These are phyloP conservation scores for Lasiurus borealis DNA, from an alignment of 2,113 vertebrate species.

Conservation along the genomic window DNA sequence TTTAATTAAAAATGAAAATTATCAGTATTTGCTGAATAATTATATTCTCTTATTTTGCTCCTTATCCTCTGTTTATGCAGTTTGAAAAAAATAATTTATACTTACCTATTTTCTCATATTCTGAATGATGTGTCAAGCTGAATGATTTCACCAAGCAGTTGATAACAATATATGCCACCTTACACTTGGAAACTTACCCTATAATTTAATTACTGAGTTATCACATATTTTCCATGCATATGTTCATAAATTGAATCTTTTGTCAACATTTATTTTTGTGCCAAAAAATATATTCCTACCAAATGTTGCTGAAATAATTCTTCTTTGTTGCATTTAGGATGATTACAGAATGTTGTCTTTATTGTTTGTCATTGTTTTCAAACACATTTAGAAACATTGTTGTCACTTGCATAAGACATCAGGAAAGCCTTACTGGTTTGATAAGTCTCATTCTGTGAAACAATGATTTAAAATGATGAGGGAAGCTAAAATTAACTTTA, in stretches of 20 bases:
- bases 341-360: slow-evolving; percentile 54
- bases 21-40: slow-evolving; percentile 26
- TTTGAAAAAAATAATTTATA: slow-evolving; percentile 62
- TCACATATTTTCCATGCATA: slow-evolving; percentile 74
- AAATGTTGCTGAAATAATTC: slow-evolving; percentile 45
- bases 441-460: slow-evolving; percentile 42
- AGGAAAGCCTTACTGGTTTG: slow-evolving; percentile 50
- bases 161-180: too few relatives aligned
- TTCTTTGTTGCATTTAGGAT: slow-evolving; percentile 51
- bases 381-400: slow-evolving; percentile 61
- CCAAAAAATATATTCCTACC: slow-evolving; percentile 46
- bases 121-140: slow-evolving; percentile 37
- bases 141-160: slow-evolving; percentile 67
- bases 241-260: slow-evolving; percentile 75
- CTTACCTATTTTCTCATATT: slow-evolving; percentile 36
- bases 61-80: background rate
- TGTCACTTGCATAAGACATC: slow-evolving; percentile 53
- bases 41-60: background rate
- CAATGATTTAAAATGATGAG: slow-evolving; percentile 58
- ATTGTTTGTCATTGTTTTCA: slow-evolving; percentile 61
- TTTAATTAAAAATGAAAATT: slow-evolving; percentile 59
- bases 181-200: slow-evolving; percentile 67
- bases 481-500: slow-evolving; percentile 60
- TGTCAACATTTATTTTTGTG: slow-evolving; percentile 73
- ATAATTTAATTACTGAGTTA: slow-evolving; percentile 83